Conservation (phyloP, 2,888 invertebrate genomes). For the Liopterus haemorrhoidalis region DNA sequence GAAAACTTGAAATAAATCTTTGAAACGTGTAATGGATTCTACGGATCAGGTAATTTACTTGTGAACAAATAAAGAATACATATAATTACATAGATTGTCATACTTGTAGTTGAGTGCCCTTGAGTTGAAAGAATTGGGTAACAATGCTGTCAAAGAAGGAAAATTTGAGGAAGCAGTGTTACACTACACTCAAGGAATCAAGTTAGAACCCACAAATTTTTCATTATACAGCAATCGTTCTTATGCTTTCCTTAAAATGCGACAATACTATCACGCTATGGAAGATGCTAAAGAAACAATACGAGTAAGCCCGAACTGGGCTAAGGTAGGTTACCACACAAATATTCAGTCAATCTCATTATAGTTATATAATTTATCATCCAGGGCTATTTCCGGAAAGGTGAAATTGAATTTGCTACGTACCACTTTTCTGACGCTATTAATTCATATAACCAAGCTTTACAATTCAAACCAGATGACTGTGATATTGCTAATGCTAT, state of each 20-base stretch:
- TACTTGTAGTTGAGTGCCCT: conserved; percentile 48
- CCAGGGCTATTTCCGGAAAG: conserved; percentile 67
- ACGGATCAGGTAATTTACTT: not conserved
- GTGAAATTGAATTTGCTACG: conserved; percentile 65
- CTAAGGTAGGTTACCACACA: conserved; percentile 55
- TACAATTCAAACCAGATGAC: conserved; percentile 63
- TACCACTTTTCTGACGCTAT: conserved; percentile 62
- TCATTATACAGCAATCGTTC: conserved; percentile 75
- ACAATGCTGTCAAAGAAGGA: conserved; percentile 65
- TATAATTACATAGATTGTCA: not conserved
- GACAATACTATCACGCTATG: conserved; percentile 69
- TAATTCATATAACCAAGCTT: conserved; percentile 61
- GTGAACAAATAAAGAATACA: not conserved
- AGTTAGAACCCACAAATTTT: conserved; percentile 64
- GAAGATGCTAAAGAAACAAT: conserved; percentile 75
- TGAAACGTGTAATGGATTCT: too few relatives aligned
- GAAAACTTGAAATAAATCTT: too few relatives aligned
- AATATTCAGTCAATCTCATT: not conserved
- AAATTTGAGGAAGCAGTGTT: conserved; percentile 71
- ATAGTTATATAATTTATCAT: conserved; percentile 22
- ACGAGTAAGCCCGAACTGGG: conserved; percentile 68
- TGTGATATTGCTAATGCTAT: conserved; percentile 57
- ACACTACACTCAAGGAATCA: conserved; percentile 74
- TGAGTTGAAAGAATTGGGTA: conserved; percentile 66
- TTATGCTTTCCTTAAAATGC: conserved; percentile 68